Percentiles rank a stretch among this genome's conserved stretches.
These are phyloP conservation scores for Amblyjoppa fuscipennis DNA, from an alignment of 2,888 invertebrate genomes.

Conservation along the genomic window DNA sequence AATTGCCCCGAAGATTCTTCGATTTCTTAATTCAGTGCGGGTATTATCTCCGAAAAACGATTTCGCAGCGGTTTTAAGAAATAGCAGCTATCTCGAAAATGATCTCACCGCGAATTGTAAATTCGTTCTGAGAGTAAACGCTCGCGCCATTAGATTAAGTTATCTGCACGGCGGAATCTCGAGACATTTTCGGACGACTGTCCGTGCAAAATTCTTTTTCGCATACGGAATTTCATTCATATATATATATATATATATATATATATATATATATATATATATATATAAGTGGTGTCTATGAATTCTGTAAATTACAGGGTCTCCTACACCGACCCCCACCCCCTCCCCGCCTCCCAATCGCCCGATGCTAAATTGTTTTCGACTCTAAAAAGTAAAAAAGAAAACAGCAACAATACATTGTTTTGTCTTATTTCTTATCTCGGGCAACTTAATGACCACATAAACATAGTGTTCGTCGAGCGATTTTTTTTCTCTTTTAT, in stretches of 20 bases:
- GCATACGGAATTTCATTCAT: not conserved
- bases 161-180: not conserved
- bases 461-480: not conserved
- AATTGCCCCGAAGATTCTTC: constrained; percentile 45
- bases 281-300: not conserved
- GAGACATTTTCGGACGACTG: not conserved
- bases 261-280: not conserved
- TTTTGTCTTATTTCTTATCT: not conserved
- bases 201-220: not conserved
- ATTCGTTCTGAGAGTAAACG: not conserved
- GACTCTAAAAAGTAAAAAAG: not conserved
- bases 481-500: not conserved
- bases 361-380: not conserved
- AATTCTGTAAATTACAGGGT: not conserved
- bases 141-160: not conserved
- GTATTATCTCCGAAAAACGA: constrained; percentile 1
- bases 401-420: not conserved
- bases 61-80: not conserved
- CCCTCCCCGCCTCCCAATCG: too few relatives aligned
- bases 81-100: constrained; percentile 6
- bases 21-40: constrained; percentile 48
- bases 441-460: not conserved
- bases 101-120: not conserved
- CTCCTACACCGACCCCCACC: too few relatives aligned
- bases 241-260: not conserved